phyloP scores from a whole-genome alignment of 2,797 vertebrate genomes.

The Natrix natrix region DNA sequence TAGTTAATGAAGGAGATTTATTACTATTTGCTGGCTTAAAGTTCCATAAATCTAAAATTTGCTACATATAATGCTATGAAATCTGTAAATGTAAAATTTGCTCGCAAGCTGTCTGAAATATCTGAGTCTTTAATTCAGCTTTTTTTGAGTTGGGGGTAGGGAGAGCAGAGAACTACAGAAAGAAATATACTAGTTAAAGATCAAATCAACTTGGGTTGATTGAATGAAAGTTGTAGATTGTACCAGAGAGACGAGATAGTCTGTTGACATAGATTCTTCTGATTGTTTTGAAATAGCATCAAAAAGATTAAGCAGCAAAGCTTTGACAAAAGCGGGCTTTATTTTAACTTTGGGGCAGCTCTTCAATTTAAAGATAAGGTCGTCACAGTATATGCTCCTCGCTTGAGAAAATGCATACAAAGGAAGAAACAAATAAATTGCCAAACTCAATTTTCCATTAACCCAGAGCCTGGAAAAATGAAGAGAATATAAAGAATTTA shows the following conservation, averaged over 20 bases:
- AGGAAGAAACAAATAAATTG: slow-evolving; percentile 1
- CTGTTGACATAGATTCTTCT: not conserved
- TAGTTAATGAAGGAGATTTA: not conserved
- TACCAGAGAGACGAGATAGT: not conserved
- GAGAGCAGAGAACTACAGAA: not conserved
- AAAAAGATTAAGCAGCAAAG: slow-evolving; percentile 4
- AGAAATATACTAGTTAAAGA: not conserved
- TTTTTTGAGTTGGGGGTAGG: not conserved
- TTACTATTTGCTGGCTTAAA: not conserved
- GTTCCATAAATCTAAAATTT: not conserved
- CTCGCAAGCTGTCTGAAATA: not conserved
- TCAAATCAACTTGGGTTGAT: not conserved
- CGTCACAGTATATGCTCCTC: not conserved
- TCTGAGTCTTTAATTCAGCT: not conserved
- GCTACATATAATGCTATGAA: not conserved
- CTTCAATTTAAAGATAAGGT: not conserved
- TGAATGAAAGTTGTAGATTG: not conserved
- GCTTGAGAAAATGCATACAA: slow-evolving; percentile 3
- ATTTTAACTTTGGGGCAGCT: not conserved
- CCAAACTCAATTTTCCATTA: not conserved
- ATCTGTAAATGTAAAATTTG: not conserved
- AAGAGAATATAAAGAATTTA: not conserved
- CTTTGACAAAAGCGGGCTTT: not conserved
- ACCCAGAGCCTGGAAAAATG: not conserved
- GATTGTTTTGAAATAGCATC: not conserved